Evolutionary conservation across 2,797 vertebrate genomes (phyloP).

Genomic region (Sebastes alutus): DNA sequence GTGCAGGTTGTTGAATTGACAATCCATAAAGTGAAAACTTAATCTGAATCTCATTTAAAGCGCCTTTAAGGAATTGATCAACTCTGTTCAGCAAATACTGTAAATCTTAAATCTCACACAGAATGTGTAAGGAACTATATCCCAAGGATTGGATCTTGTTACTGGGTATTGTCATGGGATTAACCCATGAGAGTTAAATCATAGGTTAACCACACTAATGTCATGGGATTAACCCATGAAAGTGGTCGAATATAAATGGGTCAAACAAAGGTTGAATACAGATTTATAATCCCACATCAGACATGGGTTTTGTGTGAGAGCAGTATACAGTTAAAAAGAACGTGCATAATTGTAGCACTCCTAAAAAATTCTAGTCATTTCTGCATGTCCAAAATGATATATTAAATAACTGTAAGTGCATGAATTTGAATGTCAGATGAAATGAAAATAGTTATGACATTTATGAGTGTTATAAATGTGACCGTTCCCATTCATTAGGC

Average conservation of each 20-base stretch:
- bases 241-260: constrained; percentile 29
- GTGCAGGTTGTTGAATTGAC: no score
- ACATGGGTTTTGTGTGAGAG: not conserved
- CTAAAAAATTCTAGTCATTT: not conserved
- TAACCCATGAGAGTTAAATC: not conserved
- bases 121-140: not conserved
- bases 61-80: no score
- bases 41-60: no score
- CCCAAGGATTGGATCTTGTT: not conserved
- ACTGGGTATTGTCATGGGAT: not conserved
- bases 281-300: constrained; percentile 32
- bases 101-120: not conserved
- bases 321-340: not conserved
- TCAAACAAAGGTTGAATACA: constrained; percentile 18
- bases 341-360: not conserved
- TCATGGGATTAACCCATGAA: not conserved
- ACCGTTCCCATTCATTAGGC: not conserved
- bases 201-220: not conserved
- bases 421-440: not conserved
- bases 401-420: not conserved
- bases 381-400: not conserved
- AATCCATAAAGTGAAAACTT: no score
- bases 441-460: not conserved
- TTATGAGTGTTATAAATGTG: not conserved
- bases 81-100: no score